Percentiles rank a stretch among this genome's conserved stretches.
Conservation (phyloP, 2,888 invertebrate genomes). For the Ochlodes sylvanus region DNA sequence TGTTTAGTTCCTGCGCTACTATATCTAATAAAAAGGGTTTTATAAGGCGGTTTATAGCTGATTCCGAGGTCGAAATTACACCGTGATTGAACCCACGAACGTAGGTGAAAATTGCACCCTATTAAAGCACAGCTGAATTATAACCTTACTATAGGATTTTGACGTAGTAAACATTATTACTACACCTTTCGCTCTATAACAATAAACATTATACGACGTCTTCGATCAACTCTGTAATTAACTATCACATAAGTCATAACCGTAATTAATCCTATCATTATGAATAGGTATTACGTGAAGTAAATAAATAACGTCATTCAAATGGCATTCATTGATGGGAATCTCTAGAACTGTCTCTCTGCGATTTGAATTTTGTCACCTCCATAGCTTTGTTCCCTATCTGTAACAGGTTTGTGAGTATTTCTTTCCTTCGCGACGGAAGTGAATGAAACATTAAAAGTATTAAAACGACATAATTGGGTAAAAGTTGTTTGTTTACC, state of each 20-base stretch:
- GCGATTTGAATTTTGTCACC: not conserved
- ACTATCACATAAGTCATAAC: not conserved
- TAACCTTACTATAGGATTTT: not conserved
- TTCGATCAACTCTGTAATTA: not conserved
- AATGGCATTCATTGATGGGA: constrained; percentile 17
- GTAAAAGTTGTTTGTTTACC: constrained; percentile 17
- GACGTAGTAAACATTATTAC: not conserved
- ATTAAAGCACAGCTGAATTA: constrained; percentile 10
- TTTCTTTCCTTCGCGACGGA: constrained; percentile 1
- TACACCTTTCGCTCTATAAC: not conserved
- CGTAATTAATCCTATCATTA: not conserved
- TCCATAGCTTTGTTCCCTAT: not conserved
- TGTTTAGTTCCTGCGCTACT: not conserved
- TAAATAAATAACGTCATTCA: constrained; percentile 4
- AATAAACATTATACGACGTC: not conserved
- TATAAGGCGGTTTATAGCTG: constrained; percentile 1
- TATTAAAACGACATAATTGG: constrained; percentile 13
- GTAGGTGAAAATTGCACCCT: constrained; percentile 10
- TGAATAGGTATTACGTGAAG: not conserved
- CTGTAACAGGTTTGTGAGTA: not conserved
- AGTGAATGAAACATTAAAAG: constrained; percentile 15
- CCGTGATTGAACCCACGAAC: constrained; percentile 10
- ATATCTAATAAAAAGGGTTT: not conserved
- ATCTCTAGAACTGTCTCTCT: constrained; percentile 7
- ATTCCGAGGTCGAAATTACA: constrained; percentile 7